Evolutionary conservation across 2,797 vertebrate species (phyloP), one percentile per base, ranked within the genome.

Genomic region (Anas georgica): DNA sequence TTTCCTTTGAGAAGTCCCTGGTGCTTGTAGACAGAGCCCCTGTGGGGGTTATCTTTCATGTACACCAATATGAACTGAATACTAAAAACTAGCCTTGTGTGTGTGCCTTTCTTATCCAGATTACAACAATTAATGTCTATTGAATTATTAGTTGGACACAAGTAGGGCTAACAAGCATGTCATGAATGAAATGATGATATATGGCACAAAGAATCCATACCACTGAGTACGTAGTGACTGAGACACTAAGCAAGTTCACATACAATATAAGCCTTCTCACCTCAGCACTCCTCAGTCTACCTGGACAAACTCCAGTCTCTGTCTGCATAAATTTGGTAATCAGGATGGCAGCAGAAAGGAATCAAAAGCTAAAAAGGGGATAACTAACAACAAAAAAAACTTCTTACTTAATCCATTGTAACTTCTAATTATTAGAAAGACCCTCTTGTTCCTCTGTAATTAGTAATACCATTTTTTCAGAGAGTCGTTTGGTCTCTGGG

Each of bases 1-100:
- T 97, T 97, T 96, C 94, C 93, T 96, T 95, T 96, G 96, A 97
- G 85, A 95, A 97, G 93, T 95, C 88, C 90, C 87, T 86, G 91
- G 95, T 82, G 94, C 83, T 95, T 97, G 90, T 35, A 97, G 96
- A 94, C 90, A 96, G 72, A 89, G 56, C 28, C 91, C 96, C 94
- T 94, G 91, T 88, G 94, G 96, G 94, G 59, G 35, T 83, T 93
- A 86, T 95, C 83, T 90, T 91, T 83, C 86, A 94, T 54, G 85
- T 74, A 75, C 89, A 95, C 94, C 96, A 95, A 89, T 77, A 90
- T 37, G 91, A 97, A 97, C 88, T 94, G 94, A 97, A 96, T 96
- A 95, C 83, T 95, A 91, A 89, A 96, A 96, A 91, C 35, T 94
- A 28, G 74, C 87, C 91, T 92, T 35, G 45, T 92, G 48, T 72